Percentiles rank a stretch among this genome's conserved stretches.
Evolutionary conservation across 2,797 vertebrate species (phyloP).

Genomic region (Loris lydekkerianus): DNA sequence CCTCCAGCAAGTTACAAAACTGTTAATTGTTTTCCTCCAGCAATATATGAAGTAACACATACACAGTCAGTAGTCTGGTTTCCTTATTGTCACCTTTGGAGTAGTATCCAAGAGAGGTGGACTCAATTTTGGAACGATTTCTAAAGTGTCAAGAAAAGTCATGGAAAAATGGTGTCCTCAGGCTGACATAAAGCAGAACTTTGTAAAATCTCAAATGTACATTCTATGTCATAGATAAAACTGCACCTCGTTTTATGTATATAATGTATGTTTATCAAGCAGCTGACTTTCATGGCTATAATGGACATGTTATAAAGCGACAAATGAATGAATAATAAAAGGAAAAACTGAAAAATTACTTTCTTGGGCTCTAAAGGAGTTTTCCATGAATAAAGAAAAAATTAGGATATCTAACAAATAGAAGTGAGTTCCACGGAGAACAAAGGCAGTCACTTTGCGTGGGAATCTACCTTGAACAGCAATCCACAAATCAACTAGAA

Average conservation of each 20-base stretch:
- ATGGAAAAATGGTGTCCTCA: not conserved
- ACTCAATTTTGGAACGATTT: slow-evolving; percentile 30
- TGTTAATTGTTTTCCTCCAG: not conserved
- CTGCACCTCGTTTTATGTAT: not conserved
- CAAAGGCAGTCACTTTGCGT: slow-evolving; percentile 44
- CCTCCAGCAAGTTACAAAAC: not conserved
- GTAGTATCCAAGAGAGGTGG: not conserved
- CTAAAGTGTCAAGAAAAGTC: not conserved
- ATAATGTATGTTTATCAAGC: slow-evolving; percentile 28
- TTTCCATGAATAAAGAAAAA: slow-evolving; percentile 36
- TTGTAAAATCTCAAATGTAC: not conserved
- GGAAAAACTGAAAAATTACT: not conserved
- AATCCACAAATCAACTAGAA: slow-evolving; percentile 71
- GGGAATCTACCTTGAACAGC: slow-evolving; percentile 55
- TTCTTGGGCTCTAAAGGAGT: not conserved
- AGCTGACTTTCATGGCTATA: not conserved
- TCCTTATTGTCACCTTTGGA: not conserved
- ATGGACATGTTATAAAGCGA: not conserved
- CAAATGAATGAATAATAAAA: not conserved
- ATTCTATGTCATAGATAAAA: not conserved
- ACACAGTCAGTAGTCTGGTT: not conserved
- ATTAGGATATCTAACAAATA: slow-evolving; percentile 14
- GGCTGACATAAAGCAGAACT: not conserved
- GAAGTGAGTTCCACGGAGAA: not conserved
- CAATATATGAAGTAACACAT: not conserved